phyloP scores from a whole-genome alignment of 2,113 vertebrate species.

The Ploceus nigricollis region DNA sequence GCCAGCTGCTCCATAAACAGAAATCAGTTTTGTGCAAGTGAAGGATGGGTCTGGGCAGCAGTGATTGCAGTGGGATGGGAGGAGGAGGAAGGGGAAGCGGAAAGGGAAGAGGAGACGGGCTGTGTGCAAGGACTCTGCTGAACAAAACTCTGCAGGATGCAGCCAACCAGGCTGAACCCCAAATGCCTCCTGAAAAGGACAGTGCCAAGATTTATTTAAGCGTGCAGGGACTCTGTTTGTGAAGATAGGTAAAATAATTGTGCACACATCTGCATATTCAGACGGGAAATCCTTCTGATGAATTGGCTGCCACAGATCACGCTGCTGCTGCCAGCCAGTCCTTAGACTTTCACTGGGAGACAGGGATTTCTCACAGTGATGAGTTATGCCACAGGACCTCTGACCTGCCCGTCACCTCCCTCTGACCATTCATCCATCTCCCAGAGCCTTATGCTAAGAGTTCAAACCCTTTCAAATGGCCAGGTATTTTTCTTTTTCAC shows the following conservation, averaged over 20 bases:
- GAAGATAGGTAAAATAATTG: slow-evolving; percentile 25
- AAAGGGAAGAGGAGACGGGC: slow-evolving; percentile 6
- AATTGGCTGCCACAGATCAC: background rate
- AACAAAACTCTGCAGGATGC: slow-evolving; percentile 53
- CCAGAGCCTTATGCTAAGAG: background rate
- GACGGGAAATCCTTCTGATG: slow-evolving; percentile 46
- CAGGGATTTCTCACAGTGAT: background rate
- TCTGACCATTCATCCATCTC: slow-evolving; percentile 37
- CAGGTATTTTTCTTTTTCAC: slow-evolving; percentile 15
- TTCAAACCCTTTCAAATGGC: slow-evolving; percentile 24
- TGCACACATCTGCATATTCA: slow-evolving; percentile 47
- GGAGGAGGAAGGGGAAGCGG: slow-evolving; percentile 38
- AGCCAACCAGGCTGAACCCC: slow-evolving; percentile 8
- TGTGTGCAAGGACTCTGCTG: slow-evolving; percentile 45
- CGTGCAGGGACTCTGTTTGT: background rate
- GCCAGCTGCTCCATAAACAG: slow-evolving; percentile 69
- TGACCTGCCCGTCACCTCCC: background rate
- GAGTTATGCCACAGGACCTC: slow-evolving; percentile 21
- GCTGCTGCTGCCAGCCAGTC: background rate
- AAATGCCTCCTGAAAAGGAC: slow-evolving; percentile 16
- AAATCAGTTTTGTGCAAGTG: slow-evolving; percentile 60
- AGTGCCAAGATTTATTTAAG: slow-evolving; percentile 49
- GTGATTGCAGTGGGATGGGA: slow-evolving; percentile 47
- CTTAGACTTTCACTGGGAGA: slow-evolving; percentile 10
- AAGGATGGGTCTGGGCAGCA: slow-evolving; percentile 62